Evolutionary conservation across 2,797 vertebrate genomes (phyloP), one percentile per base, ranked within the genome.

Genomic region (Euphonia xanthogaster): DNA sequence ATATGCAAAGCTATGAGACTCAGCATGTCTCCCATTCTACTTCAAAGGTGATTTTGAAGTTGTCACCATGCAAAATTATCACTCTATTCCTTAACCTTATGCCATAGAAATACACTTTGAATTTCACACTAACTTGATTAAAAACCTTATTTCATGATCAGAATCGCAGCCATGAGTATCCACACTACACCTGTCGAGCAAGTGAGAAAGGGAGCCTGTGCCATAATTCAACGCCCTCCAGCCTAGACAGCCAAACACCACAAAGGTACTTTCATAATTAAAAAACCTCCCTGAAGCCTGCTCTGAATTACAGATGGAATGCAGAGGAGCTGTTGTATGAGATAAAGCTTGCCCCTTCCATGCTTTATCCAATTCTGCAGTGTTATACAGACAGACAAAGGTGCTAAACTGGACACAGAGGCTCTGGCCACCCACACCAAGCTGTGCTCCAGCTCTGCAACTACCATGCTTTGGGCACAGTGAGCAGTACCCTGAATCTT

Each of bases 61-160:
- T 48, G 28, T 50, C 42, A 37, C 17, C 25, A 28, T 20, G 27
- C 30, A 88, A 84, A 94, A 72, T 60, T 66, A 63, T 58, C 40
- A 68, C 9, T 73, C 14, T 60, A 31, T 70, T 78, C 33, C 66
- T 50, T 88, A 83, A 90, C 16, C 20, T 61, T 48, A 44, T 55
- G 25, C 33, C 76, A 45, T 25, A 67, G 35, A 90, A 96, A 83
- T 44, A 66, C 14, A 58, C 31, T 75, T 78, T 21, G 28, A 88
- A 73, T 86, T 91, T 81, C 47, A 86, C 39, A 35, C 4, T 58
- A 54, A 40, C 31, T 54, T 70, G 27, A 78, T 72, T 65, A 50
- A 77, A 84, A 88, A 51, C 33, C 16, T 28, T 44, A 50, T 54
- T 86, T 76, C 30, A 66, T 70, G 15, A 83, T 75, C 55, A 80